These are phyloP conservation scores for Paramormyrops hopkinsi DNA, from an alignment of 2,797 vertebrate genomes.

Conservation along the genomic window DNA sequence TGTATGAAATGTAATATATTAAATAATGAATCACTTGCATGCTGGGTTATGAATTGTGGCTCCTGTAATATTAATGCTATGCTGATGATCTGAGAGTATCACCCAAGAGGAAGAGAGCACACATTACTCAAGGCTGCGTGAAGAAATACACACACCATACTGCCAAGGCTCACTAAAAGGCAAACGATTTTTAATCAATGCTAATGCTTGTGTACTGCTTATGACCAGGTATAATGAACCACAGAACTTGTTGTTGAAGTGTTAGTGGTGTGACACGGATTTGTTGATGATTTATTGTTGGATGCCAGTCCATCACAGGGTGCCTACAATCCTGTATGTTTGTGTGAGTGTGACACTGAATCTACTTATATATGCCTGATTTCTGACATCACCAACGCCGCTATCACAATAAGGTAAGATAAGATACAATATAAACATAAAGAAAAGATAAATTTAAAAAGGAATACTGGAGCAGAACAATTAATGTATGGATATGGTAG, in stretches of 20 bases:
- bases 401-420: not conserved
- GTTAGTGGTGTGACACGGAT: not conserved
- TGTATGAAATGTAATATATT: not conserved
- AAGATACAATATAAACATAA: not conserved
- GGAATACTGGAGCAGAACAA: not conserved
- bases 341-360: not conserved
- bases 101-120: not conserved
- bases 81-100: not conserved
- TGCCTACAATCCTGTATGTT: not conserved
- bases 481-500: not conserved
- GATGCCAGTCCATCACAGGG: not conserved
- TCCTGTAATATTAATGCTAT: not conserved
- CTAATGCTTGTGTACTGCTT: not conserved
- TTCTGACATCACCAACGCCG: not conserved
- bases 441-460: not conserved
- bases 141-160: not conserved
- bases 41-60: not conserved
- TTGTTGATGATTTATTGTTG: not conserved
- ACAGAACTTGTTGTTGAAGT: not conserved
- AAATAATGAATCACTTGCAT: not conserved
- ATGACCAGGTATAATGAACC: not conserved
- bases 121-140: not conserved
- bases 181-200: not conserved
- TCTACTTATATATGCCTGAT: not conserved
- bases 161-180: not conserved